Evolutionary conservation across 2,113 vertebrate species (phyloP).

Genomic region (Bucco capensis): DNA sequence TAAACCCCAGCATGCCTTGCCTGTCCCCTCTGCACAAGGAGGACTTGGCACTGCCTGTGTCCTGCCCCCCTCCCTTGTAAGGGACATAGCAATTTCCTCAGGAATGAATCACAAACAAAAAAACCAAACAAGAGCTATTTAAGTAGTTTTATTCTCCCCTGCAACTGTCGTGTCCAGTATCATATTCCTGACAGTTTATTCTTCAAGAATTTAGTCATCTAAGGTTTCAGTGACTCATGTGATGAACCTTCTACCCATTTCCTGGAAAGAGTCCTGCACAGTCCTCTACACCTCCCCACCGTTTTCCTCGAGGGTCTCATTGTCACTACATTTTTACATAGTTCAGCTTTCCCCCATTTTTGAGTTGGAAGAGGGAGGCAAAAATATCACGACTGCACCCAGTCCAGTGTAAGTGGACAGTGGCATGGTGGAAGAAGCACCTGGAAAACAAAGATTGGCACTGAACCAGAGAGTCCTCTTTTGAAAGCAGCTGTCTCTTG

Average conservation of each 20-base stretch:
- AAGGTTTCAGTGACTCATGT: conserved; percentile 55
- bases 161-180: neutral
- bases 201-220: conserved; percentile 38
- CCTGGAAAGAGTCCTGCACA: conserved; percentile 3
- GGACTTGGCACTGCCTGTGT: neutral
- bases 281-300: neutral
- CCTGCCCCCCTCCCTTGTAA: neutral
- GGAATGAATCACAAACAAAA: conserved; percentile 8
- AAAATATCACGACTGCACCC: neutral
- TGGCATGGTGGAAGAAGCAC: neutral
- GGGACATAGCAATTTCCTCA: conserved; percentile 33
- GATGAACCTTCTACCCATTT: conserved; percentile 44
- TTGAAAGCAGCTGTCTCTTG: neutral
- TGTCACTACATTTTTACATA: neutral
- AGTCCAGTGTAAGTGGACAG: neutral
- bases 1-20: neutral
- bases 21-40: neutral
- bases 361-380: neutral
- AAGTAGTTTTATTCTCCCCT: neutral
- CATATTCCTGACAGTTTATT: conserved; percentile 56
- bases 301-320: neutral
- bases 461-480: neutral
- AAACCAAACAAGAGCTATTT: conserved; percentile 6
- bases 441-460: neutral
- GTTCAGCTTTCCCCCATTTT: neutral